A percentile compares a stretch with the other conserved stretches of the same genome.
phyloP scores from a whole-genome alignment of 1,140 invertebrate genomes.

The Hylaeus volcanicus region DNA sequence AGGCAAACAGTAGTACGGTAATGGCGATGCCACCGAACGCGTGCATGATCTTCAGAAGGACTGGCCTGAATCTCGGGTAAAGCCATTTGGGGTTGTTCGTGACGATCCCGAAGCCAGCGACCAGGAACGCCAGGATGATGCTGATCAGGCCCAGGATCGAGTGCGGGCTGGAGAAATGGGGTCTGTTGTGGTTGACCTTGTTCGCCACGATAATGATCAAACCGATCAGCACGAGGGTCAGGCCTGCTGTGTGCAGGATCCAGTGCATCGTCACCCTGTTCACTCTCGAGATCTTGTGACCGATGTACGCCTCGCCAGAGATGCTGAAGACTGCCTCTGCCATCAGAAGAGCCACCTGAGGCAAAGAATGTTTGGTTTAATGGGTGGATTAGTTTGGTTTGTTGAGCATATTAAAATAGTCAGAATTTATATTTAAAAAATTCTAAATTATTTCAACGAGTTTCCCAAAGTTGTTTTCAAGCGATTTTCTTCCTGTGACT shows the following conservation, averaged over 20 bases:
- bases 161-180: conserved; percentile 72
- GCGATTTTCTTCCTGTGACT: too few species aligned
- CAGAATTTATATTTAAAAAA: too few species aligned
- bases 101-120: conserved; percentile 69
- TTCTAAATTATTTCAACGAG: too few species aligned
- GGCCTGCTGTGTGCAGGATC: conserved; percentile 70
- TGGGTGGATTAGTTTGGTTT: too few species aligned
- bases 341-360: conserved; percentile 72
- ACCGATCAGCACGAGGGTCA: conserved; percentile 67
- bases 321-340: conserved; percentile 73
- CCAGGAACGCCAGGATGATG: conserved; percentile 64
- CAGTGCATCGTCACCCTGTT: conserved; percentile 73
- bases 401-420: too few species aligned
- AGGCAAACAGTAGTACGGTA: conserved; percentile 69
- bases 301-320: conserved; percentile 71
- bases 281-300: conserved; percentile 58
- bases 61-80: conserved; percentile 71
- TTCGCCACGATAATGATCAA: conserved; percentile 73
- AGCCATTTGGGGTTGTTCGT: conserved; percentile 75
- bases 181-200: conserved; percentile 59
- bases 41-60: conserved; percentile 73
- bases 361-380: not conserved
- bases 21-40: conserved; percentile 70
- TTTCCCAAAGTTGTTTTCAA: too few species aligned
- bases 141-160: conserved; percentile 69